Conservation (phyloP, 2,888 invertebrate genomes). For the Noctua janthe region DNA sequence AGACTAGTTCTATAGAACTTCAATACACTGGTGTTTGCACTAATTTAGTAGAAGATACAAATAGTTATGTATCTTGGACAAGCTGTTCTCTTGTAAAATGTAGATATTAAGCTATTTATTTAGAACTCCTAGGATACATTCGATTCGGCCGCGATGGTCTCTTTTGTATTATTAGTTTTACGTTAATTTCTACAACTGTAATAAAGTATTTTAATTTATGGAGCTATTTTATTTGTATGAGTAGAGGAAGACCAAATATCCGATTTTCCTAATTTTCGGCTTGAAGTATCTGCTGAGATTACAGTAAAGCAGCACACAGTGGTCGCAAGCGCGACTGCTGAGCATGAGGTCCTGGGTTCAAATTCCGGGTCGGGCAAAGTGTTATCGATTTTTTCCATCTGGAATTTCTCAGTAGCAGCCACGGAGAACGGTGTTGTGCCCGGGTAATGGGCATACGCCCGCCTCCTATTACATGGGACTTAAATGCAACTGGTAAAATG, state of each 20-base stretch:
- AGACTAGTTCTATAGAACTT: constrained; percentile 22
- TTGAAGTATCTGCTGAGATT: too few relatives aligned
- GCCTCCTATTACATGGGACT: too few relatives aligned
- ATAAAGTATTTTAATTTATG: constrained; percentile 56
- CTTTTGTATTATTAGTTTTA: constrained; percentile 59
- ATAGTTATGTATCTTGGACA: constrained; percentile 8
- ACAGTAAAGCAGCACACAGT: too few relatives aligned
- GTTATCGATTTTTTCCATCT: too few relatives aligned
- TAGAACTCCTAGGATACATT: constrained; percentile 39
- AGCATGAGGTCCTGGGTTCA: too few relatives aligned
- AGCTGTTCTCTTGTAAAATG: constrained; percentile 45
- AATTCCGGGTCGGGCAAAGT: too few relatives aligned
- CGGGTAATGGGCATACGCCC: too few relatives aligned
- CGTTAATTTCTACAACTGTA: constrained; percentile 57
- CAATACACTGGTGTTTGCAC: constrained; percentile 9
- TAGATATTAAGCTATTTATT: constrained; percentile 69
- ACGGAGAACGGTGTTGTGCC: too few relatives aligned
- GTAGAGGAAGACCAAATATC: background rate
- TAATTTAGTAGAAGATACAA: constrained; percentile 16
- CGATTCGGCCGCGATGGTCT: constrained; percentile 27
- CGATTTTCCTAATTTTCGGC: too few relatives aligned
- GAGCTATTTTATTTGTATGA: constrained; percentile 19
- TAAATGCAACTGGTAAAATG: too few relatives aligned
- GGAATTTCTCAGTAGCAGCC: too few relatives aligned
- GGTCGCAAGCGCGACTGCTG: too few relatives aligned